Percentiles rank a stretch among this genome's conserved stretches.
Evolutionary conservation across 2,113 vertebrate genomes (phyloP).

Genomic region (Regulus satrapa): DNA sequence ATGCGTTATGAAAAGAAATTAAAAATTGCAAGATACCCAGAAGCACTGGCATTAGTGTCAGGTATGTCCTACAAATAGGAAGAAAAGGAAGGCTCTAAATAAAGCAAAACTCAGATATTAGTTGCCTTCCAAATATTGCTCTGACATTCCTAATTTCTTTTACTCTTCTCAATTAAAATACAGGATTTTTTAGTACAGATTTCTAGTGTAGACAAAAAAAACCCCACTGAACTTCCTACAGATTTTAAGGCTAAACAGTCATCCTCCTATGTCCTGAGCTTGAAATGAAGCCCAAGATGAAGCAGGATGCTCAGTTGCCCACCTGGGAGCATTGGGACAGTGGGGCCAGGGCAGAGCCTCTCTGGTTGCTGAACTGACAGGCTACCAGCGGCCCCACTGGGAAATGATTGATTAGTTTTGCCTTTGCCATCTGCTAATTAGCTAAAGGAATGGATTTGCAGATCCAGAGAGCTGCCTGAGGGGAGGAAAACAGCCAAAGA

Average conservation of each 20-base stretch:
- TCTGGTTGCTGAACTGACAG: neutral
- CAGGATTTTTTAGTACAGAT: neutral
- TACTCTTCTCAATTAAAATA: neutral
- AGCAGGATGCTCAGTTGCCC: neutral
- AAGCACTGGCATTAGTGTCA: neutral
- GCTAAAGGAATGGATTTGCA: neutral
- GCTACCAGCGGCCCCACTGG: neutral
- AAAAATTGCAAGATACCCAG: neutral
- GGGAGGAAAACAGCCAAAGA: neutral
- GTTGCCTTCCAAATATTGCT: neutral
- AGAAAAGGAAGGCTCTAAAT: neutral
- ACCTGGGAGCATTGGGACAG: neutral
- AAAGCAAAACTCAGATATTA: neutral
- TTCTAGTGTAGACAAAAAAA: neutral
- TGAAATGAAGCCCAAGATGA: neutral
- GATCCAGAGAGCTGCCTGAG: neutral
- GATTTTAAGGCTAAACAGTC: neutral
- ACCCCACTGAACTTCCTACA: neutral
- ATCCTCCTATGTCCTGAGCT: neutral
- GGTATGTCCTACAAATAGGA: neutral
- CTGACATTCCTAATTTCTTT: neutral
- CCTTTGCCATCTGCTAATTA: conserved; percentile 11
- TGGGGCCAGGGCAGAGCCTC: neutral
- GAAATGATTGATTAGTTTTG: neutral
- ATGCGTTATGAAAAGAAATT: neutral